phyloP scores from a whole-genome alignment of 2,113 vertebrate species.

The Chloropsis hardwickii region DNA sequence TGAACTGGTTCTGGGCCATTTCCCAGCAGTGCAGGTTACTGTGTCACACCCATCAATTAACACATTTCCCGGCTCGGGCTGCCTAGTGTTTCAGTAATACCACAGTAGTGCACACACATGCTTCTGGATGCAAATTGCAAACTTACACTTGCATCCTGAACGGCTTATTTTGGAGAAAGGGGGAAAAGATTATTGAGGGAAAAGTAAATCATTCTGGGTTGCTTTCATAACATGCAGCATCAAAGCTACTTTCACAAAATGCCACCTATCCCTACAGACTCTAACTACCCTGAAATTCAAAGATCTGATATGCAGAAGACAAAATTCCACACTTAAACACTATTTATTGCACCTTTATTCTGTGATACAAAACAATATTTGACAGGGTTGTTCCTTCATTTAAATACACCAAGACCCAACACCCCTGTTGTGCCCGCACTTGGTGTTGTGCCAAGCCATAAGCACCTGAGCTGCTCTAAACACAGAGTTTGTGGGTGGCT shows the following conservation, averaged over 20 bases:
- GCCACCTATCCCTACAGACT: neutral
- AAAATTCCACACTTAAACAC: neutral
- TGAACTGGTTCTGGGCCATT: neutral
- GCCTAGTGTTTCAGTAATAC: neutral
- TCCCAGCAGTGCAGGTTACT: neutral
- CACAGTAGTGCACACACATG: neutral
- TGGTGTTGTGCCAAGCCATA: neutral
- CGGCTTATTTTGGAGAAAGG: neutral
- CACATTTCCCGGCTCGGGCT: neutral
- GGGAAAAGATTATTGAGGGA: neutral
- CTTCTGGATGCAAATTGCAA: neutral
- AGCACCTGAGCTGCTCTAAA: neutral
- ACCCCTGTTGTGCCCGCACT: accelerated
- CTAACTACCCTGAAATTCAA: neutral
- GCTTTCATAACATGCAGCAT: neutral
- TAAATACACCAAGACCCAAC: neutral
- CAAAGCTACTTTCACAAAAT: neutral
- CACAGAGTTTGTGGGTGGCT: accelerated
- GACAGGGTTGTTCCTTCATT: neutral
- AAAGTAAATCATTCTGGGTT: neutral
- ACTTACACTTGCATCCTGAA: neutral
- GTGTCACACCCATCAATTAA: neutral
- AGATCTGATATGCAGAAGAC: neutral
- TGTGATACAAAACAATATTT: neutral
- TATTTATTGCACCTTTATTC: neutral